A percentile compares a stretch with the other conserved stretches of the same genome.
These are phyloP conservation scores for Sebastes reedi DNA, from an alignment of 2,797 vertebrate species.

Conservation along the genomic window DNA sequence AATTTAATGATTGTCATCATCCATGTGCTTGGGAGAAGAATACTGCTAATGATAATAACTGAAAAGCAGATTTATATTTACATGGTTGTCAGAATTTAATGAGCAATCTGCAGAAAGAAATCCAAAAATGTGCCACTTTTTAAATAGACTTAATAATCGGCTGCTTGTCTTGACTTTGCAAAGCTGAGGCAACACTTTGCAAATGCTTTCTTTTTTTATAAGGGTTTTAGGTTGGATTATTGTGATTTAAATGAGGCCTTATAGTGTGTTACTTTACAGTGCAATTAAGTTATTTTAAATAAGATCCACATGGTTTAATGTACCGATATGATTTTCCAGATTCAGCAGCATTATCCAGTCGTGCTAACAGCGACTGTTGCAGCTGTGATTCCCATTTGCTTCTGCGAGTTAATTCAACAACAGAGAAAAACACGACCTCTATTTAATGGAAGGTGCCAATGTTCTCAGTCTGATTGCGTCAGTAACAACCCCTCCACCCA, in stretches of 20 bases:
- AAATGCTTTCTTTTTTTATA: not conserved
- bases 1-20: not conserved
- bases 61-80: not conserved
- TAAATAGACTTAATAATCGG: not conserved
- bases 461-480: conserved; percentile 47
- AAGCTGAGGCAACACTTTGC: not conserved
- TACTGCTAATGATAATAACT: not conserved
- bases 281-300: not conserved
- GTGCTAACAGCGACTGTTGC: not conserved
- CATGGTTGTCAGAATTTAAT: not conserved
- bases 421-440: conserved; percentile 26
- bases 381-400: not conserved
- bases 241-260: not conserved
- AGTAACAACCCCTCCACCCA: not conserved
- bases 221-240: not conserved
- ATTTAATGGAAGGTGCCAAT: conserved; percentile 33
- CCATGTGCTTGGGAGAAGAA: not conserved
- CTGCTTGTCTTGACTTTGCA: not conserved
- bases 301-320: not conserved
- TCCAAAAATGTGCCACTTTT: not conserved
- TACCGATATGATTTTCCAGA: not conserved
- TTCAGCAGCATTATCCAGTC: not conserved
- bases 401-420: conserved; percentile 30
- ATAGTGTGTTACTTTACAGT: not conserved
- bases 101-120: not conserved